A percentile compares a stretch with the other conserved stretches of the same genome.
Evolutionary conservation across 2,797 vertebrate species (phyloP).

Genomic region (Rhabdomys pumilio): DNA sequence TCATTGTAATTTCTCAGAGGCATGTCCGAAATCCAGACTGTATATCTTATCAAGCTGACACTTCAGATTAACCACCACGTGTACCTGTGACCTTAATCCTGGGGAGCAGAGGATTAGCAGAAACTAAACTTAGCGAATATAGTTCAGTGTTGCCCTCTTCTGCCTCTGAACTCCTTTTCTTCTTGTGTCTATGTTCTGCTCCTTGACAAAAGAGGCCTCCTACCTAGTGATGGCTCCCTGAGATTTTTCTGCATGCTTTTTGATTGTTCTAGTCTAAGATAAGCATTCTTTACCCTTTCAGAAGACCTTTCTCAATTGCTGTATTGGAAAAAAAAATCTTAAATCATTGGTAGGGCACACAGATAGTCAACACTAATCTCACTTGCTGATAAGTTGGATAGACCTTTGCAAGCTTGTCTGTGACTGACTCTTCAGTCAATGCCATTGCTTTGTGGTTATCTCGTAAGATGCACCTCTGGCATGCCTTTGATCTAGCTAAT

Average conservation of each 20-base stretch:
- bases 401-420: background rate
- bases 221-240: background rate
- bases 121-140: background rate
- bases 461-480: background rate
- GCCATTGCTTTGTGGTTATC: background rate
- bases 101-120: accelerated
- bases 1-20: background rate
- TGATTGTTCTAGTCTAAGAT: background rate
- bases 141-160: background rate
- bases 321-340: background rate
- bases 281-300: background rate
- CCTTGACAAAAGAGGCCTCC: background rate
- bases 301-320: background rate
- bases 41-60: background rate
- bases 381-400: background rate
- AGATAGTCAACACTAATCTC: background rate
- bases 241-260: background rate
- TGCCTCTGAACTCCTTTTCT: background rate
- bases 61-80: background rate
- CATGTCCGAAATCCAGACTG: background rate
- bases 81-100: background rate
- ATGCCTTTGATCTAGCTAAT: background rate
- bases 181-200: background rate
- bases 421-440: background rate
- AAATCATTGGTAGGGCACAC: background rate